Conservation (phyloP, 2,888 invertebrate species). For the Acanthosepion pharaonis region DNA sequence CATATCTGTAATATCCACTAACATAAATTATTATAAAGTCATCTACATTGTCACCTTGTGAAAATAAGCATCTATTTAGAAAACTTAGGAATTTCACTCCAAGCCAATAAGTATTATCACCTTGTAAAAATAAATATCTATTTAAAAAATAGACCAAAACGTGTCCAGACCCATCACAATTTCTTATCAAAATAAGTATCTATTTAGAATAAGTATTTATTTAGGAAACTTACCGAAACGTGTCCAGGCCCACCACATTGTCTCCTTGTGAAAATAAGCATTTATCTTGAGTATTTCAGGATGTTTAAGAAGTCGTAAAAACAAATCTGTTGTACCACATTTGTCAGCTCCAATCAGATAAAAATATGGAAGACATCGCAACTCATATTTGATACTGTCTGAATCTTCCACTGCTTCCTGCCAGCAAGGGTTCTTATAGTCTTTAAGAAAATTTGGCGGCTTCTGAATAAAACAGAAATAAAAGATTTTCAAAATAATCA, state of each 20-base stretch:
- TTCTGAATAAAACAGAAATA: slow-evolving; percentile 52
- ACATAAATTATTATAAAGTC: too few relatives aligned
- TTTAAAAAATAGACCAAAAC: too few relatives aligned
- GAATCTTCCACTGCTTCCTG: background rate
- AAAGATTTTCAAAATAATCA: background rate
- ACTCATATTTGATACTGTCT: background rate
- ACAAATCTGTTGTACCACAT: slow-evolving; percentile 64
- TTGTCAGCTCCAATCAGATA: slow-evolving; percentile 65
- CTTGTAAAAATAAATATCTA: too few relatives aligned
- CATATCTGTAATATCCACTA: too few relatives aligned
- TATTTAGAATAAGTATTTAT: too few relatives aligned
- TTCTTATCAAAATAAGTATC: too few relatives aligned
- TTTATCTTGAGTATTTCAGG: slow-evolving; percentile 58
- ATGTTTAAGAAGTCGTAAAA: slow-evolving; percentile 56
- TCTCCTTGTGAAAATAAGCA: slow-evolving; percentile 60
- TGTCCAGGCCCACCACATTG: slow-evolving; percentile 65
- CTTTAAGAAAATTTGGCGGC: slow-evolving; percentile 52
- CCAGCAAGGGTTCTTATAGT: slow-evolving; percentile 62
- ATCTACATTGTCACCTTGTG: too few relatives aligned
- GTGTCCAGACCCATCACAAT: too few relatives aligned
- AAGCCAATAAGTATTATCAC: too few relatives aligned
- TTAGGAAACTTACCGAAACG: slow-evolving; percentile 56
- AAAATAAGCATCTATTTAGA: too few relatives aligned
- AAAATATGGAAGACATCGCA: slow-evolving; percentile 63
- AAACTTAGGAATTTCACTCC: too few relatives aligned